phyloP scores from a whole-genome alignment of 2,113 vertebrate genomes.

The Chelonoidis abingdonii region DNA sequence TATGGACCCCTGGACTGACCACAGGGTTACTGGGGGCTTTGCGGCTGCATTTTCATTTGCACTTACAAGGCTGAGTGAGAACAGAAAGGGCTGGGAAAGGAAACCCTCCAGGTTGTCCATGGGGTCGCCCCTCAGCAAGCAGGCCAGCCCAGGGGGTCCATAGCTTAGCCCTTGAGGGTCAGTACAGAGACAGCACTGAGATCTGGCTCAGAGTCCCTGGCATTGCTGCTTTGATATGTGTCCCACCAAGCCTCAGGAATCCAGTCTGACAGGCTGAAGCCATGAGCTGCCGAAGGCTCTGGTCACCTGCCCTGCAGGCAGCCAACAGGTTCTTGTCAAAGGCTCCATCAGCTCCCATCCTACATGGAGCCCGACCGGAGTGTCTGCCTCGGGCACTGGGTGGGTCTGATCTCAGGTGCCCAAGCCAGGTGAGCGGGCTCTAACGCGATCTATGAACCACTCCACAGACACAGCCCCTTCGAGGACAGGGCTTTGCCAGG shows the following conservation, averaged over 20 bases:
- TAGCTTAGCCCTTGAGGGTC: background rate
- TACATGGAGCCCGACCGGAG: background rate
- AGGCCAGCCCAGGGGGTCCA: background rate
- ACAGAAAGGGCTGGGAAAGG: background rate
- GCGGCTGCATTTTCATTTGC: background rate
- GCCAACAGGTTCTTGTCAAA: background rate
- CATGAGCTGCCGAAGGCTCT: background rate
- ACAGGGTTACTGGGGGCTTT: background rate
- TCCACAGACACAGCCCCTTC: background rate
- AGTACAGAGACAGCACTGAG: background rate
- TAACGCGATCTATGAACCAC: background rate
- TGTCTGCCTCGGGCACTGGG: background rate
- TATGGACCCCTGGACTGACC: background rate
- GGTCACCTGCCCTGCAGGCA: background rate
- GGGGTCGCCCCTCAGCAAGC: background rate
- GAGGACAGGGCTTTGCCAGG: background rate
- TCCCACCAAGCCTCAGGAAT: background rate
- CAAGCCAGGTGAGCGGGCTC: background rate
- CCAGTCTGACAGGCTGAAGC: background rate
- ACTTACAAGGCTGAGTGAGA: background rate
- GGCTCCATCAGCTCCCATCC: background rate
- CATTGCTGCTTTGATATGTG: background rate
- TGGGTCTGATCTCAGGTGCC: background rate
- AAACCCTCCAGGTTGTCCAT: background rate
- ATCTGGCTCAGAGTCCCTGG: too few relatives aligned